Conservation (phyloP, 2,888 invertebrate genomes). For the Villa cingulata region DNA sequence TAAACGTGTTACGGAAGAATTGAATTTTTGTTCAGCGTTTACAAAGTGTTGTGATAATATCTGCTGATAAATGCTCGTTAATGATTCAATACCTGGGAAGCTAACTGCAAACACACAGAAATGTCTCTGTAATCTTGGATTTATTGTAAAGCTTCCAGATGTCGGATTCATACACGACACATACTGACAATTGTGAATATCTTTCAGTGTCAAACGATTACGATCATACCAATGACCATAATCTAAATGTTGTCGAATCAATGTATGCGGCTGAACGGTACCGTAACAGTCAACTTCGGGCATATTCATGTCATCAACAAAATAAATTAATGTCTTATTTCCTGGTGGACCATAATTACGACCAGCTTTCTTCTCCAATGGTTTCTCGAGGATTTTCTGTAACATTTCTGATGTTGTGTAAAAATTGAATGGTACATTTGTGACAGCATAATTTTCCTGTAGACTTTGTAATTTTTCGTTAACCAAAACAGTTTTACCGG, state of each 20-base stretch:
- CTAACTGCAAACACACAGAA: slow-evolving; percentile 80
- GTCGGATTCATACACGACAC: slow-evolving; percentile 98
- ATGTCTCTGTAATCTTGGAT: slow-evolving; percentile 82
- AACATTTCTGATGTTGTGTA: slow-evolving; percentile 91
- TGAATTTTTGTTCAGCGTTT: slow-evolving; percentile 70
- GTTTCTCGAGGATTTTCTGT: slow-evolving; percentile 84
- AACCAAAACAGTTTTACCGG: slow-evolving; percentile 81
- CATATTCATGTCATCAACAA: slow-evolving; percentile 97
- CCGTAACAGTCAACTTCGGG: slow-evolving; percentile 83
- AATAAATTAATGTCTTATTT: slow-evolving; percentile 83
- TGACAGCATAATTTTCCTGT: slow-evolving; percentile 73
- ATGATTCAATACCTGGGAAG: slow-evolving; percentile 63
- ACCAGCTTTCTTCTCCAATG: slow-evolving; percentile 91
- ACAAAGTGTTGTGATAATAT: slow-evolving; percentile 76
- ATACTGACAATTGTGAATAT: slow-evolving; percentile 94
- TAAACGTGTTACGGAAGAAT: slow-evolving; percentile 51
- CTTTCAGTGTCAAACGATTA: slow-evolving; percentile 74
- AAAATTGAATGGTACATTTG: slow-evolving; percentile 91
- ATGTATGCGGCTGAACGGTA: slow-evolving; percentile 90
- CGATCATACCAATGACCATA: slow-evolving; percentile 93
- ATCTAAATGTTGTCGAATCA: slow-evolving; percentile 90
- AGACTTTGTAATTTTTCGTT: slow-evolving; percentile 57
- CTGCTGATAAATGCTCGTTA: slow-evolving; percentile 76
- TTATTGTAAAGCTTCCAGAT: slow-evolving; percentile 92
- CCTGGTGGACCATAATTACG: slow-evolving; percentile 93